Conservation (phyloP, 2,113 vertebrate genomes). For the Antechinus flavipes region DNA sequence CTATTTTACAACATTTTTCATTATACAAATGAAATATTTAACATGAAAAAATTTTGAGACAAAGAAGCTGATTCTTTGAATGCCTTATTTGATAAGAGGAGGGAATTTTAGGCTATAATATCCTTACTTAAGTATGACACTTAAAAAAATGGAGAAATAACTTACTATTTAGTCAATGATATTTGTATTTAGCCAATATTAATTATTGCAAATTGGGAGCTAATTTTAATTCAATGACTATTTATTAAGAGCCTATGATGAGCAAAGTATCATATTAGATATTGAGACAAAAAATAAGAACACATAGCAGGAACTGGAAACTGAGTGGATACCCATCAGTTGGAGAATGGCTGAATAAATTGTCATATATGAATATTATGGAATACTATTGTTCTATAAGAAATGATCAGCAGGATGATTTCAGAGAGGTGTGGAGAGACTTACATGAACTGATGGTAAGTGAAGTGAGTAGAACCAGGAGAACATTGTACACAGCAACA, state of each 20-base stretch:
- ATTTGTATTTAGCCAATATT: neutral
- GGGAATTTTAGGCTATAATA: constrained; percentile 1
- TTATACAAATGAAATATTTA: neutral
- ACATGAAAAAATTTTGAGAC: neutral
- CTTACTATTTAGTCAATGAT: neutral
- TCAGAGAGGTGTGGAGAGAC: too few species aligned
- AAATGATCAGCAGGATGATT: too few species aligned
- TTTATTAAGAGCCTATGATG: neutral
- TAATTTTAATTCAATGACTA: neutral
- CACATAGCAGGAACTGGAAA: neutral
- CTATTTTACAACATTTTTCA: neutral
- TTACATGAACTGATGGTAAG: too few species aligned
- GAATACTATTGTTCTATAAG: too few species aligned
- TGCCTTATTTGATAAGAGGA: neutral
- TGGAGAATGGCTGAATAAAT: too few species aligned
- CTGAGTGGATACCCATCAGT: too few species aligned
- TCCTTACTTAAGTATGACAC: neutral
- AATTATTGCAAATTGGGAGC: neutral
- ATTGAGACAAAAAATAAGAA: neutral
- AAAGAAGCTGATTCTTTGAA: neutral
- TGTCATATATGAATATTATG: too few species aligned
- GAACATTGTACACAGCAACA: too few species aligned
- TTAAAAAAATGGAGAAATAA: neutral
- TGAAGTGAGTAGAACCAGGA: too few species aligned
- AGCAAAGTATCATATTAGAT: neutral